Evolutionary conservation across 2,888 invertebrate genomes (phyloP).

Genomic region (Ischnura elegans): DNA sequence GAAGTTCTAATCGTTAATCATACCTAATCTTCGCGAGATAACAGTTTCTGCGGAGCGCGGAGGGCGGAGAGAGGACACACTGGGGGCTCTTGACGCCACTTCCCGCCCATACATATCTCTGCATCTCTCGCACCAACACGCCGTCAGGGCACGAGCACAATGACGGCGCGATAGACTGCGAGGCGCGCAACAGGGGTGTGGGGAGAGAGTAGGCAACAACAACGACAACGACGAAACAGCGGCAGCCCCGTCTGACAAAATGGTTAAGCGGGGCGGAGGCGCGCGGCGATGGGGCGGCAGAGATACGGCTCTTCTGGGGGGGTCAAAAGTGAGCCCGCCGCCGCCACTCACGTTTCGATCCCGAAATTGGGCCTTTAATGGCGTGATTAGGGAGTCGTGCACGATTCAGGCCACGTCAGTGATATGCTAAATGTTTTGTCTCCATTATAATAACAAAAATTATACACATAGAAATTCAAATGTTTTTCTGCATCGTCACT

Average conservation of each 20-base stretch:
- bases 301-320: too few species aligned
- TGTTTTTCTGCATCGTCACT: too few species aligned
- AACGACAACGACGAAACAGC: too few species aligned
- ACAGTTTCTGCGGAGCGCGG: constrained; percentile 27
- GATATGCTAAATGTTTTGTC: too few species aligned
- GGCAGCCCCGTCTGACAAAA: constrained; percentile 20
- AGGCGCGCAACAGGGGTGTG: not conserved
- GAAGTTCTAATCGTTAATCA: constrained; percentile 60
- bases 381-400: not conserved
- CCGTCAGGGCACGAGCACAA: constrained; percentile 19
- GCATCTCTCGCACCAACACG: not conserved
- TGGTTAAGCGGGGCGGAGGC: not conserved
- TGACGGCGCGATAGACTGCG: not conserved
- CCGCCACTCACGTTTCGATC: constrained; percentile 18
- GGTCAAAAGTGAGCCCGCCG: too few species aligned
- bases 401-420: not conserved
- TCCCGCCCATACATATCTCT: not conserved
- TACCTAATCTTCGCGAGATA: constrained; percentile 64
- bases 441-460: too few species aligned
- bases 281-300: not conserved
- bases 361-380: constrained; percentile 43
- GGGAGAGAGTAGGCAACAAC: too few species aligned
- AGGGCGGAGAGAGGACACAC: not conserved
- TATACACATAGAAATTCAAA: too few species aligned
- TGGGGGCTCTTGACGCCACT: not conserved